Base-by-base conservation (phyloP, 2,888 invertebrate species). In the Charanyca ferruginea region DNA sequence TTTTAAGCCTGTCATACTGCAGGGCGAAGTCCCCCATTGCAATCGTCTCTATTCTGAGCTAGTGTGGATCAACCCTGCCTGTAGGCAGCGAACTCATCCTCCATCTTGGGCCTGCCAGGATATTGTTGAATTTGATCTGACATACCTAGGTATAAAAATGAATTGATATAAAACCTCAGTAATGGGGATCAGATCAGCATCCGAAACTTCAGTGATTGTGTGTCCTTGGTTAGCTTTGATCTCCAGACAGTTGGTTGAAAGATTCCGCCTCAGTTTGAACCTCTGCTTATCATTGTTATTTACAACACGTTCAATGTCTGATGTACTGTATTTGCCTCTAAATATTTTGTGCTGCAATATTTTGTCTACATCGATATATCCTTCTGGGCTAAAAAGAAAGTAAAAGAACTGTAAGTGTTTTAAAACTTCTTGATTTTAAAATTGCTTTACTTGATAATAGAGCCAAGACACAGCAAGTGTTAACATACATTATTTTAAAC, bases 141-240 rank as follows among this genome's bases (percentile, higher is more conserved):
- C 16, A 0, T 38, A n/a, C n/a, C n/a, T n/a, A n/a, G n/a, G 16
- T 42, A 32, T 49, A 9, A 28, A 44, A 32, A 25, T 1, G 42
- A 54, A 63, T 44, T 48, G 0, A 11, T 13, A 13, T 65, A 51
- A 73, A 83, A 95, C 95, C 89, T 91, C 83, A 25, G 82, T 66
- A 47, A 96, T 91, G 4, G 90, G 91, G 52, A 75, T 86, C 28
- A 96, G 84, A 51, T 90, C 95, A 16, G 90, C 80, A 49, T 95
- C 89, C 13, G 90, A 82, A 1, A 96, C 87, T 58, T 89, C 94
- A 69, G 88, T 66, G 57, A 98, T 89, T 1, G 97, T 96, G 89
- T 98, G 98, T 0, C 98, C 98, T 88, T 98, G 98, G 88, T 97
- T 98, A 8, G 98, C 98, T 87, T 97, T 96, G 70, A 98, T 97